Base-by-base conservation (phyloP, 2,888 invertebrate species). In the Aporophyla nigra region DNA sequence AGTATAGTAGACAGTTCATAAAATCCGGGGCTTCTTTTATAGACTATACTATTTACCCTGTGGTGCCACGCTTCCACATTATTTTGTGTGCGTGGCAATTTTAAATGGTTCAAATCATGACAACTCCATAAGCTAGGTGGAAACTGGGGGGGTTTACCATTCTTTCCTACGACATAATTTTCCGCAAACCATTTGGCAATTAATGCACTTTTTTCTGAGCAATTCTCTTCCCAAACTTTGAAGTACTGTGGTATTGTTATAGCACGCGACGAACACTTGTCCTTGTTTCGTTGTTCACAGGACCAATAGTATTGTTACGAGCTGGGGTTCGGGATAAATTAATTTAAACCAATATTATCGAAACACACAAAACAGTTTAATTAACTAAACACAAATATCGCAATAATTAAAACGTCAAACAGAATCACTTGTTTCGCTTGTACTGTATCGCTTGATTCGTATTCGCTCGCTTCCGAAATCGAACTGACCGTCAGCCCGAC, bases 171-270 rank as follows among this genome's bases (percentile, higher is more conserved):
- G 54, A 73, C 67, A 67, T 73, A 73, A 73, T 73, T 73, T 67
- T 73, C 73, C 46, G 73, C 73, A 73, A 73, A 66, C 73, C 73
- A 67, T 72, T 72, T 66, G 66, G 73, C 73, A 59, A 73, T 67
- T 67, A 73, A 67, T 74, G 74, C 74, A 67, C 58, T 69, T 69
- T 69, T 58, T 69, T 69, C 69, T 69, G 69, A 69, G 0, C 69
- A 69, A 68, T 67, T 74, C n/a, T 68, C 67, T 68, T 68, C 59
- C 74, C 74, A 67, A 74, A 68, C 59, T 68, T 74, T 62, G 61
- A 67, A 74, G 67, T 74, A 61, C 51, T 74, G 74, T 67, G 74
- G 58, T 65, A 72, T 58, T 72, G 73, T 74, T 74, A 74, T 74
- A 69, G 69, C 69, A 74, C 63, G 71, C 72, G 73, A 73, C 1